Evolutionary conservation across 1,140 invertebrate species (phyloP), one percentile per base, ranked within the genome.

Genomic region (Drosophila carrolli): DNA sequence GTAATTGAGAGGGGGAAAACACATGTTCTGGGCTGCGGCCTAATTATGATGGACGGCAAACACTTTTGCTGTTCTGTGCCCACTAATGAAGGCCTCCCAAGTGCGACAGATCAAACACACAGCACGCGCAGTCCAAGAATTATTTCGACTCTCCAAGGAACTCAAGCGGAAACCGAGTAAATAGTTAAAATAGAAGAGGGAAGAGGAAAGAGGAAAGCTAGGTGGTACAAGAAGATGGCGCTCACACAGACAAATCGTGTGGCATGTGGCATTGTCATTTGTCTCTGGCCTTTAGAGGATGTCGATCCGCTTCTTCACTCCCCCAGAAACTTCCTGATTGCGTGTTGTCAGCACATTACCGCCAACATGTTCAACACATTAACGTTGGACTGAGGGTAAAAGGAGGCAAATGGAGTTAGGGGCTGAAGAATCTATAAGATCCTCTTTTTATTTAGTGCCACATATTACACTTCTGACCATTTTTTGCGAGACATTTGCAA

Each of bases 361-460:
- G 68, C 70, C 85, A 89, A 78, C 74, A 89, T 89, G 84, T 72
- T 80, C 85, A 89, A 65, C 84, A 89, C 84, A 89, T 89, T 89
- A 89, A 78, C 65, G 51, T 60, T 41, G 13, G n/a, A 10, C 16
- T 40, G 27, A n/a, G 10, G 13, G 29, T 32, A 32, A 1, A 46
- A 5, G 32, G 40, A 40, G 23, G 48, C 47, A 44, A 41, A 29
- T 7, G 44, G 11, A 38, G 9, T 11, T 38, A 14, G 32, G 41
- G 6, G 14, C 23, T 5, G 35, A 35, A 40, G 55, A 37, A 48
- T 0, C 10, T 46, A 56, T 27, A 27, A 72, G 32, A 13, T 50
- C 38, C 67, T 9, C 66, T 71, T 70, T 85, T 81, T 81, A 67
- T 75, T 84, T 59, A 70, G 70, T 78, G 48, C 59, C 74, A 50